Evolutionary conservation across 53 echinoderm and acorn worm species (phyloP).

Genomic region (Apostichopus leukothele): DNA sequence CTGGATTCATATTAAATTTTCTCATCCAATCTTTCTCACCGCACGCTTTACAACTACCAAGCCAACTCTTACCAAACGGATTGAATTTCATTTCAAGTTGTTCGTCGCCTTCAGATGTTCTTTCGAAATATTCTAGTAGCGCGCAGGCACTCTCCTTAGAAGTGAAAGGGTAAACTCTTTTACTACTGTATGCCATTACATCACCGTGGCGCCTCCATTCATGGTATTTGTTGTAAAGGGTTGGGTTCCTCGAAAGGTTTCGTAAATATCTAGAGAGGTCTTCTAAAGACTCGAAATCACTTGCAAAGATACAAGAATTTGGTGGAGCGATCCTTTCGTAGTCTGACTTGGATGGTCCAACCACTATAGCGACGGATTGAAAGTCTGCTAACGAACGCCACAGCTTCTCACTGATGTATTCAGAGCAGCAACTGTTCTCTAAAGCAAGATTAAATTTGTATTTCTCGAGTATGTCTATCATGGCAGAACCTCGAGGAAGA

Average conservation of each 20-base stretch:
- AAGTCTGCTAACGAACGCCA: background rate
- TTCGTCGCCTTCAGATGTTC: background rate
- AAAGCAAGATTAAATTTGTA: slow-evolving; percentile 38
- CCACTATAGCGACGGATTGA: background rate
- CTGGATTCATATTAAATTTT: background rate
- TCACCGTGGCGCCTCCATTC: slow-evolving; percentile 19
- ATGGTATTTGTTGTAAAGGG: background rate
- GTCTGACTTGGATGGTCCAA: background rate
- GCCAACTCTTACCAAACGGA: slow-evolving; percentile 4
- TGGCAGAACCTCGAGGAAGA: background rate
- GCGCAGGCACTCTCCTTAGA: slow-evolving; percentile 18
- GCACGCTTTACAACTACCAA: slow-evolving; percentile 11
- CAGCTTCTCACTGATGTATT: slow-evolving; percentile 25
- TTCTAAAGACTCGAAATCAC: background rate
- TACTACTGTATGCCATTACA: background rate
- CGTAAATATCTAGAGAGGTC: slow-evolving; percentile 13
- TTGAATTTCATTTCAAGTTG: background rate
- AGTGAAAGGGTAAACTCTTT: background rate
- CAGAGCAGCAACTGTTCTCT: slow-evolving; percentile 20
- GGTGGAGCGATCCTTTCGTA: slow-evolving; percentile 25
- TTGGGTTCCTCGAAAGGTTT: background rate
- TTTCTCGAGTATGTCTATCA: background rate
- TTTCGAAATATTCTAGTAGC: background rate
- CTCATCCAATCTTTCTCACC: slow-evolving; percentile 5
- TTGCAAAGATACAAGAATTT: slow-evolving; percentile 24